Evolutionary conservation across 2,113 vertebrate genomes (phyloP).

Genomic region (Aepyceros melampus): DNA sequence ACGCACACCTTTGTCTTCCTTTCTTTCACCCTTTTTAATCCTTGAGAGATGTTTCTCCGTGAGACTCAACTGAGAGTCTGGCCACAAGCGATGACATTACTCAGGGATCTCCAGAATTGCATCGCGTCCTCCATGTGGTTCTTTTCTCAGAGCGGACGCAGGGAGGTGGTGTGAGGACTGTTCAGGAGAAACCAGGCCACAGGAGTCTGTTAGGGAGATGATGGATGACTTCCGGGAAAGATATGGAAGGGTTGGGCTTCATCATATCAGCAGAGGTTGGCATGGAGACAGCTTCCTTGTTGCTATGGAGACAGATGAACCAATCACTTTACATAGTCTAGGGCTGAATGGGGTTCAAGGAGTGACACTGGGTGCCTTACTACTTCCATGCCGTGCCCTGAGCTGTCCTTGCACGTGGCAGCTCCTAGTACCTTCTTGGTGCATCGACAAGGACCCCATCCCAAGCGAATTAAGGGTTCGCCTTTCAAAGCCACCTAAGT

Average conservation of each 20-base stretch:
- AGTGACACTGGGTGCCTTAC: not conserved
- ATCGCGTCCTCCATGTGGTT: accelerated
- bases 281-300: not conserved
- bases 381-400: not conserved
- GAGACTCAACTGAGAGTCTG: not conserved
- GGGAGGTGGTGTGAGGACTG: too few species aligned
- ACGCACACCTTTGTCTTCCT: not conserved
- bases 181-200: not conserved
- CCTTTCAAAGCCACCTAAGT: not conserved
- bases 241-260: slow-evolving; percentile 50
- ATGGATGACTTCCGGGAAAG: slow-evolving; percentile 17
- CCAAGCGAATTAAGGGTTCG: slow-evolving; percentile 8
- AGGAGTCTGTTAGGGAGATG: not conserved
- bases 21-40: not conserved
- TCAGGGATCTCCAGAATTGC: accelerated
- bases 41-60: not conserved
- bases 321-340: slow-evolving; percentile 59
- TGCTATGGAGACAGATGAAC: slow-evolving; percentile 56
- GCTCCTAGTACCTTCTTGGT: not conserved
- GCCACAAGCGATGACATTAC: accelerated
- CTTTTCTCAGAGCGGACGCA: accelerated
- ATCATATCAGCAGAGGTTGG: slow-evolving; percentile 36
- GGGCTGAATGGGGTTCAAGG: slow-evolving; percentile 35
- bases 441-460: not conserved
- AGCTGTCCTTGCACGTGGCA: not conserved